Evolutionary conservation across 2,113 vertebrate genomes (phyloP).

Genomic region (Maccullochella peelii): DNA sequence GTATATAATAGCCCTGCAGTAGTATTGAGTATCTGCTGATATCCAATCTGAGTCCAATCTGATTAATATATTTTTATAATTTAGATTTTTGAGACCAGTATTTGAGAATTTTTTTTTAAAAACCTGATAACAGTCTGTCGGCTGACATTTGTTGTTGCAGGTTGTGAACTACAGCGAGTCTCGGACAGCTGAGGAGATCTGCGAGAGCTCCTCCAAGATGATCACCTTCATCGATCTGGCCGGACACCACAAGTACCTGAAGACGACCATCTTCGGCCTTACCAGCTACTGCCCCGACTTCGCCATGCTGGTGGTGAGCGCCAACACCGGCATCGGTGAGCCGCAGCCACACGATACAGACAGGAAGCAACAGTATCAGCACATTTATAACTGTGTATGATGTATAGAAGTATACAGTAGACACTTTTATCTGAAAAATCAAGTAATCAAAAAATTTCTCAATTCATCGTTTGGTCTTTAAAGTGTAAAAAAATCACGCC

Average conservation of each 20-base stretch:
- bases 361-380: neutral
- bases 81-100: neutral
- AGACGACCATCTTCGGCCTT: conserved; percentile 97
- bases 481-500: neutral
- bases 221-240: conserved; percentile 98
- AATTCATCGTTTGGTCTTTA: too few relatives aligned
- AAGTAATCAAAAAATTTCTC: neutral
- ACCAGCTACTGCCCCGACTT: conserved; percentile 98
- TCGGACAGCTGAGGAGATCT: conserved; percentile 95
- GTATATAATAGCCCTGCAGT: too few relatives aligned
- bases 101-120: neutral
- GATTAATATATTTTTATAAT: neutral
- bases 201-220: conserved; percentile 98
- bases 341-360: neutral
- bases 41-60: neutral
- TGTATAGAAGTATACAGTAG: too few relatives aligned
- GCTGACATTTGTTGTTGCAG: conserved; percentile 66
- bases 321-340: conserved; percentile 96
- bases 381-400: too few relatives aligned
- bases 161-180: conserved; percentile 98
- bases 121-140: accelerated
- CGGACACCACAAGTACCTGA: conserved; percentile 97
- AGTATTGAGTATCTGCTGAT: neutral
- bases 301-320: conserved; percentile 95
- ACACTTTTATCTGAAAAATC: too few relatives aligned